Conservation (phyloP, 2,113 vertebrate species). For the Onychostoma macrolepis region DNA sequence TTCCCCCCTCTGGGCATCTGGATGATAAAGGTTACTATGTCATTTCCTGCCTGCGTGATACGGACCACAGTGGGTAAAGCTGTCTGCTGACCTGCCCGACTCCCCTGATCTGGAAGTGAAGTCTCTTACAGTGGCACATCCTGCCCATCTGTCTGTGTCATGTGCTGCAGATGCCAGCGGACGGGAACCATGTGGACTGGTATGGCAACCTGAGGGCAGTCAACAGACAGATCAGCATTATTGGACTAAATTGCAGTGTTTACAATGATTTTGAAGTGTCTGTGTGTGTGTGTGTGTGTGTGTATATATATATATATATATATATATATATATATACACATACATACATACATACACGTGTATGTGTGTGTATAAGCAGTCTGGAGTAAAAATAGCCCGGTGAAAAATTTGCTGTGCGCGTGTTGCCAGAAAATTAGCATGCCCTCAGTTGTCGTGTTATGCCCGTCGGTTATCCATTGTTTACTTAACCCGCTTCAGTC, state of each 20-base stretch:
- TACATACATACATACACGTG: not conserved
- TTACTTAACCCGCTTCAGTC: slow-evolving; percentile 61
- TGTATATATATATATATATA: too few species aligned
- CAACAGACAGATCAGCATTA: slow-evolving; percentile 16
- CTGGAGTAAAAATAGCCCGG: slow-evolving; percentile 59
- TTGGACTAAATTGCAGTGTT: not conserved
- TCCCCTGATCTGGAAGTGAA: slow-evolving; percentile 55
- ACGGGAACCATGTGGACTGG: slow-evolving; percentile 41
- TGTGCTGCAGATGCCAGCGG: slow-evolving; percentile 28
- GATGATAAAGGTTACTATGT: slow-evolving; percentile 65
- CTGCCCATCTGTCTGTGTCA: slow-evolving; percentile 63
- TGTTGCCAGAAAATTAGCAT: slow-evolving; percentile 43
- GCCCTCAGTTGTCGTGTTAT: slow-evolving; percentile 47
- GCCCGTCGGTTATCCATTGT: slow-evolving; percentile 54
- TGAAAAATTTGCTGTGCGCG: slow-evolving; percentile 18
- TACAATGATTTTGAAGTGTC: not conserved
- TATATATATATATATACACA: too few species aligned
- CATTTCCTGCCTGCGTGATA: slow-evolving; percentile 60
- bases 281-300: not conserved
- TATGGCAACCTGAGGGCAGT: slow-evolving; percentile 8
- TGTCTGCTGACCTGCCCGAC: slow-evolving; percentile 66
- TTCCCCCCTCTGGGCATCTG: slow-evolving; percentile 53
- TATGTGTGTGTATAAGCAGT: not conserved
- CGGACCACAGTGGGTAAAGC: slow-evolving; percentile 56
- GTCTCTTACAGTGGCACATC: slow-evolving; percentile 61